Base-by-base conservation (phyloP, 2,797 vertebrate genomes). In the Parauchenoglanis ngamensis region DNA sequence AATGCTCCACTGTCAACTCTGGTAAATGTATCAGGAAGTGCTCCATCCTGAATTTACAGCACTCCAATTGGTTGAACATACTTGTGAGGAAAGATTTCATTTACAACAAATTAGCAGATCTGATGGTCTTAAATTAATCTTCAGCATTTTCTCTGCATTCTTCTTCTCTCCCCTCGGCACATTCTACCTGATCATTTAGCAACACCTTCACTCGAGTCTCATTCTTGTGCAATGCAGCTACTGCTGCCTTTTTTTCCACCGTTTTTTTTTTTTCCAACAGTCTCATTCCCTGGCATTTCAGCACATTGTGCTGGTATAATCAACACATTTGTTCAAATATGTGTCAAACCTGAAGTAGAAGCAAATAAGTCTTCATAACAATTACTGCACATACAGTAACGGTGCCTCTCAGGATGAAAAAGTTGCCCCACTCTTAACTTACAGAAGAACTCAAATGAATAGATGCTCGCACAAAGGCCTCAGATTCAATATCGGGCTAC, bases 91-190 rank as follows among this genome's bases (percentile, higher is more conserved):
- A 87, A 73, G 59, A 85, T 87, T 93, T 94, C 88, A 92, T 94
- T 94, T 93, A 87, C 90, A 91, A 93, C 91, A 90, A 94, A 95
- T 96, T 94, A 95, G 91, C 87, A 86, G 85, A 90, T 89, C 85
- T 91, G 90, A 94, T 92, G 87, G 91, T 90, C 90, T 93, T 89
- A 92, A 94, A 95, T 95, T 91, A 94, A 92, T 93, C 92, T 87
- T 84, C 82, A 91, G 88, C 67, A 61, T 83, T 91, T 91, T 89
- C 83, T 72, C 86, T 85, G 83, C 31, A 54, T 86, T 78, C 72
- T 89, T 88, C 84, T 91, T 90, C 89, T 76, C 54, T 82, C 85
- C 88, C 80, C 49, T 57, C 10, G 25, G 46, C 56, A 31, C 44
- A 88, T 91, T 13, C 46, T 87, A 86, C 90, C 89, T 88, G 90